These are phyloP conservation scores for Myanophis thanlyinensis DNA, from an alignment of 2,113 vertebrate species.

Conservation along the genomic window DNA sequence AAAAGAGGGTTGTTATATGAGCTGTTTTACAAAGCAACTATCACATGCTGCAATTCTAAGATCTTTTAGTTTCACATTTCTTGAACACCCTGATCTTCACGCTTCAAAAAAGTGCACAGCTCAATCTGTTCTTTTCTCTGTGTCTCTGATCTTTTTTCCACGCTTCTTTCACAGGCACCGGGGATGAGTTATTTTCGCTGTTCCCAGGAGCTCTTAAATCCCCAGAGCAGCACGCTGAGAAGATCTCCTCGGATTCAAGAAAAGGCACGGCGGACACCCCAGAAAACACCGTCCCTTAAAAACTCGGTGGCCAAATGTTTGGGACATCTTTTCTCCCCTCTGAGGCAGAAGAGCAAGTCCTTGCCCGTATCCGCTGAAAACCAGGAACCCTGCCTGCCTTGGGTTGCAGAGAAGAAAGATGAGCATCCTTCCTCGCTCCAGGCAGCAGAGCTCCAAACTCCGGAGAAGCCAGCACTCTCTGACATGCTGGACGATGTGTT, in stretches of 20 bases:
- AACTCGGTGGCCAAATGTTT: conserved; percentile 40
- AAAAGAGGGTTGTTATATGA: background rate
- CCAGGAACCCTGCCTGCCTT: conserved; percentile 33
- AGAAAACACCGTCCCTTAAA: conserved; percentile 47
- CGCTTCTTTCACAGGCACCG: conserved; percentile 65
- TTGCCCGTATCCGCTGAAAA: conserved; percentile 56
- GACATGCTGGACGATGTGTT: conserved; percentile 17
- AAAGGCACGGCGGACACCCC: conserved; percentile 31
- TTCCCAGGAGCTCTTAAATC: conserved; percentile 43
- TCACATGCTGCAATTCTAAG: background rate
- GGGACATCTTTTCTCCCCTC: conserved; percentile 40
- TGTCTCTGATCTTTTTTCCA: background rate
- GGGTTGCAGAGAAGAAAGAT: conserved; percentile 12
- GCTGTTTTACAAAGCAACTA: background rate
- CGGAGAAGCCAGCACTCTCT: conserved; percentile 21
- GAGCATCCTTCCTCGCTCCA: conserved; percentile 64
- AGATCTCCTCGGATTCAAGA: conserved; percentile 39
- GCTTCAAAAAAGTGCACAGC: background rate
- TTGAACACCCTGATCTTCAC: background rate
- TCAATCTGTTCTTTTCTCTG: background rate
- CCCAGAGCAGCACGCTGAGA: conserved; percentile 33
- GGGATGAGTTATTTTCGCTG: conserved; percentile 62
- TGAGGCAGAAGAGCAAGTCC: conserved; percentile 47
- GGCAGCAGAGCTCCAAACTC: conserved; percentile 36
- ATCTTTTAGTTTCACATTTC: background rate